Conservation (phyloP, 2,888 invertebrate genomes). For the Torymus tubicola region DNA sequence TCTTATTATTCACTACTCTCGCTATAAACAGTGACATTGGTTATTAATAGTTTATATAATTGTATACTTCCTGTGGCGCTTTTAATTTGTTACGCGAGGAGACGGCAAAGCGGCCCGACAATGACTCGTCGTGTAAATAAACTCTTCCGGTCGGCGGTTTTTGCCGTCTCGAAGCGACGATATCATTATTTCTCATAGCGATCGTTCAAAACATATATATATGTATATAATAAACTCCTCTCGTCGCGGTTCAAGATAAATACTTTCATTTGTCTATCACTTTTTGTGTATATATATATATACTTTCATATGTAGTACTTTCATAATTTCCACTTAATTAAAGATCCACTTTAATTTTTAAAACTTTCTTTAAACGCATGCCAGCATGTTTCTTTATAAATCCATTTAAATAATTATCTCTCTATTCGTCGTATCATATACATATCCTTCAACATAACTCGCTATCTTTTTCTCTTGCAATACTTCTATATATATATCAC, state of each 20-base stretch:
- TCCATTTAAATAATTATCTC: conserved; percentile 16
- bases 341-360: conserved; percentile 50
- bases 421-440: neutral
- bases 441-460: neutral
- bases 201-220: conserved; percentile 11
- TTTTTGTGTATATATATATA: neutral
- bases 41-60: conserved; percentile 27
- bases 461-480: neutral
- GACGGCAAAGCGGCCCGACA: neutral
- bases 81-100: neutral
- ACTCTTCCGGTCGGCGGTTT: neutral
- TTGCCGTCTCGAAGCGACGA: neutral
- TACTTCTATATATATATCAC: too few species aligned
- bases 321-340: conserved; percentile 16
- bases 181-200: conserved; percentile 19
- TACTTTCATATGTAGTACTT: conserved; percentile 23
- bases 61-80: conserved; percentile 7
- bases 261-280: conserved; percentile 49
- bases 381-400: conserved; percentile 31
- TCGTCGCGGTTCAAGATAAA: conserved; percentile 16
- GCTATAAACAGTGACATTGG: conserved; percentile 26
- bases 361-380: conserved; percentile 21
- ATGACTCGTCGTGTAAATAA: conserved; percentile 15
- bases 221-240: conserved; percentile 34
- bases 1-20: neutral